Evolutionary conservation across 2,797 vertebrate genomes (phyloP), one percentile per base, ranked within the genome.

Genomic region (Malacoctenus gilli): DNA sequence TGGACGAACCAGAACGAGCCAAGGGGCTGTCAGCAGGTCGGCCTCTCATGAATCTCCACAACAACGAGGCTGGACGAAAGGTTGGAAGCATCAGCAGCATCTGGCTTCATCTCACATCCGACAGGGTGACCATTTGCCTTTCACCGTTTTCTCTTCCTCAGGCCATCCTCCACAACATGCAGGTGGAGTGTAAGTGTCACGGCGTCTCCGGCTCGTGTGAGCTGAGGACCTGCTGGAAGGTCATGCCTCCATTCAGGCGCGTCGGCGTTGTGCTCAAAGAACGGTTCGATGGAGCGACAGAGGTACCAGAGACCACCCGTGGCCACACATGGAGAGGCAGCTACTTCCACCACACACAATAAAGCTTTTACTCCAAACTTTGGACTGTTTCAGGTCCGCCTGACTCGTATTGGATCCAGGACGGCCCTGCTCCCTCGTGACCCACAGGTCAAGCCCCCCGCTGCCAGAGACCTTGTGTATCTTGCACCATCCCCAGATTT

Each of bases 141-240:
- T 59, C 39, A 7, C 34, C 13, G 5, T 37, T 46, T 19, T 48
- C 11, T 41, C 25, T 2, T 58, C 62, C 23, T 9, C 72, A 94
- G 92, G 91, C 91, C 31, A 92, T 94, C 38, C 87, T 93, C 41
- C 87, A 92, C 59, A 93, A 92, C 86, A 92, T 89, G 91, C 92
- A 92, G 75, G 84, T 92, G 53, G 90, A 92, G 75, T 91, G 92
- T 55, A 90, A 93, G 79, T 94, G 91, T 71, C 92, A 91, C 0
- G 91, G 93, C 0, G 85, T 93, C 52, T 94, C 79, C 0, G 92
- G 91, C 23, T 94, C 93, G 62, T 93, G 93, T 3, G 82, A 93
- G 81, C 58, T 92, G 54, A 74, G 68, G 71, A 91, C 89, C 0
- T 93, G 93, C 69, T 94, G 94, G 91, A 94, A 93, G 70, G 92